Percentiles rank a stretch among this genome's conserved stretches.
These are phyloP conservation scores for Stegana nigrithorax DNA, from an alignment of 2,888 invertebrate species.

Conservation along the genomic window DNA sequence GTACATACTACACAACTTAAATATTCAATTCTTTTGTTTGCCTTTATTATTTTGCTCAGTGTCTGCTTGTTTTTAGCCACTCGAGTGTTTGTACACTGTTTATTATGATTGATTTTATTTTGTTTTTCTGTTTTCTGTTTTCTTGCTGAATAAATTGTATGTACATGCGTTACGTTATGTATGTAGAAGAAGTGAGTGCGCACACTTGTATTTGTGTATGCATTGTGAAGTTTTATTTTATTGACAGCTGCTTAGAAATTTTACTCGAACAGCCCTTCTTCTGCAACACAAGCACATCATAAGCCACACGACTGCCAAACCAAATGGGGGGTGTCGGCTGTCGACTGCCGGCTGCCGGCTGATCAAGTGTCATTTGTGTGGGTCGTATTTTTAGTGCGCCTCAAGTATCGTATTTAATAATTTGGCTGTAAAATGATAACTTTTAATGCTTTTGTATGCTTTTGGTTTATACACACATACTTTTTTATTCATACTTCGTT, in stretches of 20 bases:
- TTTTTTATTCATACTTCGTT: neutral
- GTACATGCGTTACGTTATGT: too few relatives aligned
- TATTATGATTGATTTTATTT: slow-evolving; percentile 52
- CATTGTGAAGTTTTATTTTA: slow-evolving; percentile 44
- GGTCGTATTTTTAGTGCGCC: slow-evolving; percentile 2
- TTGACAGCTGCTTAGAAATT: slow-evolving; percentile 48
- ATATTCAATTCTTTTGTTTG: neutral
- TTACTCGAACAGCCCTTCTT: slow-evolving; percentile 9
- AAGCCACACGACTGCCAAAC: neutral
- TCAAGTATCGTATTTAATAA: slow-evolving; percentile 46
- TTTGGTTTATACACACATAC: neutral
- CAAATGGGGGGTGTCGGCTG: neutral
- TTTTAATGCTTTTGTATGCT: slow-evolving; percentile 22
- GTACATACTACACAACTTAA: neutral
- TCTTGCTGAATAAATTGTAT: too few relatives aligned
- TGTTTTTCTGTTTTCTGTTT: slow-evolving; percentile 19
- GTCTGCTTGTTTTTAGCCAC: slow-evolving; percentile 39
- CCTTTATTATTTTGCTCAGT: slow-evolving; percentile 18
- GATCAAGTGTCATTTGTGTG: neutral
- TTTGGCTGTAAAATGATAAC: slow-evolving; percentile 38
- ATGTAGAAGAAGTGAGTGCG: too few relatives aligned
- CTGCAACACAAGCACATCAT: too few relatives aligned
- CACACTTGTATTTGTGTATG: slow-evolving; percentile 10
- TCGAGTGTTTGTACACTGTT: slow-evolving; percentile 50
- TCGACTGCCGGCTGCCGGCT: neutral